Base-by-base conservation (phyloP, 2,888 invertebrate species). In the Trachelus iudaicus region DNA sequence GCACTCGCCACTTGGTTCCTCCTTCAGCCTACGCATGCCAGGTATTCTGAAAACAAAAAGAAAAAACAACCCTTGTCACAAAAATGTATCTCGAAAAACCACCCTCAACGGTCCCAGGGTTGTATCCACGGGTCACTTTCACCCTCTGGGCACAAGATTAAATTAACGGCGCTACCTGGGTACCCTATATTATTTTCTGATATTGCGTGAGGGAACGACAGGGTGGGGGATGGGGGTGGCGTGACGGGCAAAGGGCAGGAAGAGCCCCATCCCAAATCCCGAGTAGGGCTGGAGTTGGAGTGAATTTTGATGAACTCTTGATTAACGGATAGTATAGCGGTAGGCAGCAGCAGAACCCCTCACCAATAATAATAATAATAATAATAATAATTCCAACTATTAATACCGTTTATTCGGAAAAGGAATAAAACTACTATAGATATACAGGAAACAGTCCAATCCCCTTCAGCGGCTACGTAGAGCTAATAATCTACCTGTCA, bases 1-100 rank as follows among this genome's bases (percentile, higher is more conserved):
- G 82, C 82, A 81, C 79, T 79, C 82, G 30, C 84, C 81, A 79
- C 81, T 84, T 79, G 81, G 79, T 73, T 77, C 82, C 78, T 84
- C 82, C 86, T 85, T 83, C 85, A 86, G 83, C 83, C 80, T 89
- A 86, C 86, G 88, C 89, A 90, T 90, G 83, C 87, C 90, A 86
- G 78, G 78, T 77, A 85, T 84, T 83, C 89, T 89, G 86, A 35
- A 87, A 85, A 82, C 23, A 77, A 81, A 11, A 33, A 71, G 69
- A 33, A 11, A 9, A 56, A 40, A 15, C 40, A 40, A 56, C 23
- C 40, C 40, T 56, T 9, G 23, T 56, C 23, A 56, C 23, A 56
- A 23, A 13, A 37, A 56, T 0, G 6, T 23, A 56, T 23, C 23
- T 23, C 15, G 40, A 23, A 23, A 23, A 56, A 56, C 40, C 23